These are phyloP conservation scores for Drosophila sturtevanti DNA, from an alignment of 1,140 invertebrate genomes.

Conservation along the genomic window DNA sequence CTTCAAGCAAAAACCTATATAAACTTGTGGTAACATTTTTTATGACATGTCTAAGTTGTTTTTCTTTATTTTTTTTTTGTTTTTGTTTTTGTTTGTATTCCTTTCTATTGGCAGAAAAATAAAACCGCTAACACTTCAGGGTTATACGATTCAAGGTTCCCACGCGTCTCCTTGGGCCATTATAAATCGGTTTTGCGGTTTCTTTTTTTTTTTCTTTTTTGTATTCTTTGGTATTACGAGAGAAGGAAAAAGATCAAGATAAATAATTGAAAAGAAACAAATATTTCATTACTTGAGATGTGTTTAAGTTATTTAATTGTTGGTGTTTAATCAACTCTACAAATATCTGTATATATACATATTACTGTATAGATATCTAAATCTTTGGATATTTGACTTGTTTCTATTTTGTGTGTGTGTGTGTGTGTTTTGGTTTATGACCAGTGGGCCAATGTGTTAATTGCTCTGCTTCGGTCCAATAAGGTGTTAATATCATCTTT, in stretches of 20 bases:
- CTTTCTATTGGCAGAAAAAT: constrained; percentile 29
- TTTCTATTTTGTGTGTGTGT: constrained; percentile 5
- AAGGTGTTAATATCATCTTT: constrained; percentile 76
- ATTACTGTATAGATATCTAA: background rate
- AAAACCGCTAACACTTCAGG: constrained; percentile 8
- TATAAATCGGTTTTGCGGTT: constrained; percentile 8
- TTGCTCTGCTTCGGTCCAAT: constrained; percentile 59
- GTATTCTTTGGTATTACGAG: background rate
- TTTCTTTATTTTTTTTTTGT: constrained; percentile 12
- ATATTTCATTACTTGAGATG: too few relatives aligned
- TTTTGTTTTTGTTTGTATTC: constrained; percentile 34
- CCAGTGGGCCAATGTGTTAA: constrained; percentile 71
- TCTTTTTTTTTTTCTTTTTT: too few relatives aligned
- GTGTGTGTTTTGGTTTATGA: constrained; percentile 55
- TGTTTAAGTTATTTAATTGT: too few relatives aligned
- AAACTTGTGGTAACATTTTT: background rate
- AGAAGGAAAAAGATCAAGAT: background rate
- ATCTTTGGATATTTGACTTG: constrained; percentile 19
- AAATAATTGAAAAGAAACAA: too few relatives aligned
- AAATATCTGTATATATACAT: too few relatives aligned
- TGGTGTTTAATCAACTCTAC: too few relatives aligned
- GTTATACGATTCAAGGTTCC: constrained; percentile 17
- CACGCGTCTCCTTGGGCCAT: constrained; percentile 19
- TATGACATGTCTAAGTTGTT: background rate
- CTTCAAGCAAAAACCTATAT: too few relatives aligned